Evolutionary conservation across 2,888 invertebrate genomes (phyloP), one percentile per base, ranked within the genome.

Genomic region (Opisthograptis luteolata): DNA sequence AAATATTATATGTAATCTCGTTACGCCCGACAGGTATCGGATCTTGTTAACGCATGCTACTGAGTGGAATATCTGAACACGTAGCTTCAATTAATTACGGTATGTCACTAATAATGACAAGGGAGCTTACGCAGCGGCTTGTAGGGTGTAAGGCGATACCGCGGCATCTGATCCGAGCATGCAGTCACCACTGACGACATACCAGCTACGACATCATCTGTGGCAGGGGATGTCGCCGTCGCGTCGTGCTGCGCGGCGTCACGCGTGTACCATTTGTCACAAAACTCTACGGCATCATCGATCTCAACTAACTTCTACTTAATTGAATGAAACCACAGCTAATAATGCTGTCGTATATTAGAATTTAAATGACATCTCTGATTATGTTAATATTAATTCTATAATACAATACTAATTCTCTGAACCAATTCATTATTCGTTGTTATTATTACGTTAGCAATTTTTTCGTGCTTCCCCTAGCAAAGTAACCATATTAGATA

Each of bases 31-130:
- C 31, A 48, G 69, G 65, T 76, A 75, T 75, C 70, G 64, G 72
- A 75, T 73, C 73, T 70, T 76, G 81, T 81, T 75, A 76, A 81
- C 80, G 81, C 77, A 70, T 77, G 76, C 73, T 70, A 64, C 70
- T 68, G 74, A 72, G 67, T 72, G 62, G 69, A 77, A 81, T 81
- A 76, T 76, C 73, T 73, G 66, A 75, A 61, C 70, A 69, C 64
- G 70, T 68, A 69, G 66, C 64, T 66, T 70, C 79, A 77, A 84
- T 85, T 84, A 85, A 84, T 85, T 79, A 79, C 72, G 59, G 60
- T 64, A 66, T 73, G 79, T 79, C 75, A 75, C 80, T 82, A 77
- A 79, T 80, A 78, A 79, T 74, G 78, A 79, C 76, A 72, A 70
- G 78, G 78, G 70, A 74, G 69, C 67, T 58, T 30, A 51, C 44